phyloP scores from a whole-genome alignment of 1,140 invertebrate genomes.

The Drosophila ananassae region DNA sequence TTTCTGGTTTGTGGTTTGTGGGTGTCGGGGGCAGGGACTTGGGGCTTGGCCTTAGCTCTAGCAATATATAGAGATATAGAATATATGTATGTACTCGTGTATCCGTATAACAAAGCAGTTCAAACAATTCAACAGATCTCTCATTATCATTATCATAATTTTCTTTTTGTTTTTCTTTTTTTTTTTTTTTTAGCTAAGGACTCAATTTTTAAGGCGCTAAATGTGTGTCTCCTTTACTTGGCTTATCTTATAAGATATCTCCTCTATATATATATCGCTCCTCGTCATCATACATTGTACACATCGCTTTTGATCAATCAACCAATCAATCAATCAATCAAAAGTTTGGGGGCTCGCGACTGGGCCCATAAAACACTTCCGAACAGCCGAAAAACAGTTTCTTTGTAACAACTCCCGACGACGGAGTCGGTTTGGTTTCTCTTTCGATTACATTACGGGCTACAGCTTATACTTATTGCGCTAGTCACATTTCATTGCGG shows the following conservation, averaged over 20 bases:
- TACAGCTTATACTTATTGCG: background rate
- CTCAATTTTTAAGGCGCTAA: slow-evolving; percentile 75
- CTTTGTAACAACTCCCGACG: background rate
- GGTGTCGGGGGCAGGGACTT: background rate
- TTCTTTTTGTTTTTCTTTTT: slow-evolving; percentile 2
- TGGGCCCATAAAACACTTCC: background rate
- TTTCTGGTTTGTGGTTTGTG: background rate
- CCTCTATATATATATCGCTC: slow-evolving; percentile 5
- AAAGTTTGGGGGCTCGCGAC: no score
- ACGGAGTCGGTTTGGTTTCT: background rate
- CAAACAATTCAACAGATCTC: slow-evolving; percentile 66
- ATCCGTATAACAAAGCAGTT: slow-evolving; percentile 54
- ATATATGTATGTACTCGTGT: slow-evolving; percentile 43
- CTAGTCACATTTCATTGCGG: background rate
- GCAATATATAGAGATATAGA: slow-evolving; percentile 34
- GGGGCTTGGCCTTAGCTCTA: slow-evolving; percentile 11
- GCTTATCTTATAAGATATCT: slow-evolving; percentile 17
- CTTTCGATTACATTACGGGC: background rate
- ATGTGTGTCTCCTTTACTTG: slow-evolving; percentile 35
- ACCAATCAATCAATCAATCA: no score
- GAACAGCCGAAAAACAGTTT: background rate
- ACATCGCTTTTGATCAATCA: background rate
- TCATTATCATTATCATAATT: background rate
- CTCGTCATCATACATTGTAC: background rate
- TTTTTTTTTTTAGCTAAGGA: slow-evolving; percentile 62